These are phyloP conservation scores for Clistopyga incitator DNA, from an alignment of 2,888 invertebrate species.

Conservation along the genomic window DNA sequence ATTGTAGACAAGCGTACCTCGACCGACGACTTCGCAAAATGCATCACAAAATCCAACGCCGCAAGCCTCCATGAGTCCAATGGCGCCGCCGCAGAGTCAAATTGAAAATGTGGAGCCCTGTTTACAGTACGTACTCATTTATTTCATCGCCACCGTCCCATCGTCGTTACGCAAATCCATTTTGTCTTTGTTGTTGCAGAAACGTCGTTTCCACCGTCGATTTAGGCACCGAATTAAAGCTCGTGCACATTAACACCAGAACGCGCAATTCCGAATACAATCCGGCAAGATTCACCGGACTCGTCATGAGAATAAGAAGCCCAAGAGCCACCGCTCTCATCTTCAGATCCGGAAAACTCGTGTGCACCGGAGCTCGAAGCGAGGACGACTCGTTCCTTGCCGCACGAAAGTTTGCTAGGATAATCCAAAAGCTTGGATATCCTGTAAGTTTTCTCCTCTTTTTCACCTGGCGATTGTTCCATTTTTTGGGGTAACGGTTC, in stretches of 20 bases:
- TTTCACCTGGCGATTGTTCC: slow-evolving; percentile 26
- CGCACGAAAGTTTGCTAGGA: slow-evolving; percentile 92
- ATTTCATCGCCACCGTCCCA: background rate
- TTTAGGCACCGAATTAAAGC: slow-evolving; percentile 89
- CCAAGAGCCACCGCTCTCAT: slow-evolving; percentile 91
- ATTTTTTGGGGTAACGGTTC: background rate
- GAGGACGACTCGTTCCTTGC: slow-evolving; percentile 92
- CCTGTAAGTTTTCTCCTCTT: slow-evolving; percentile 85
- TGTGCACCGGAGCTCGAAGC: slow-evolving; percentile 92
- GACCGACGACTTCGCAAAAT: slow-evolving; percentile 79
- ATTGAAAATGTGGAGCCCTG: slow-evolving; percentile 78
- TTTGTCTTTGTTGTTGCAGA: slow-evolving; percentile 85
- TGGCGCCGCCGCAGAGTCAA: slow-evolving; percentile 75
- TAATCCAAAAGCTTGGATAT: slow-evolving; percentile 93
- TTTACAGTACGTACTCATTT: slow-evolving; percentile 77
- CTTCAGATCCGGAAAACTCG: slow-evolving; percentile 93
- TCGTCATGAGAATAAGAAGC: slow-evolving; percentile 93
- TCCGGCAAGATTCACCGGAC: slow-evolving; percentile 92
- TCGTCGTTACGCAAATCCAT: background rate
- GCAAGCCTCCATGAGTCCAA: slow-evolving; percentile 77
- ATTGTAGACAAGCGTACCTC: slow-evolving; percentile 78
- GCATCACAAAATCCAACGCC: slow-evolving; percentile 77
- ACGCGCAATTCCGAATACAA: slow-evolving; percentile 94
- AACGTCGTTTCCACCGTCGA: slow-evolving; percentile 94
- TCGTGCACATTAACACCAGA: slow-evolving; percentile 91